phyloP scores from a whole-genome alignment of 2,888 invertebrate genomes.

The Parnassius orleans region DNA sequence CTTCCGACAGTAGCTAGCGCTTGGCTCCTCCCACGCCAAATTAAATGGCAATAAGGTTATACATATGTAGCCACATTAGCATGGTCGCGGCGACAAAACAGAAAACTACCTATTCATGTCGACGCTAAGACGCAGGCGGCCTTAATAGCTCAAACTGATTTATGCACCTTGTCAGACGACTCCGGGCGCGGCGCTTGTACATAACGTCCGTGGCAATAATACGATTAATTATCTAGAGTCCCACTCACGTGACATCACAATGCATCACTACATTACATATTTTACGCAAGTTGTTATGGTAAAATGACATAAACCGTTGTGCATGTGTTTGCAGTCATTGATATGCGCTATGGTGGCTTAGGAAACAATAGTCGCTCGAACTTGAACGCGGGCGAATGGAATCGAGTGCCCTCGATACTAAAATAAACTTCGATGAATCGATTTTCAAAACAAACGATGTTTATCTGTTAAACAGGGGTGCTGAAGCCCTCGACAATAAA shows the following conservation, averaged over 20 bases:
- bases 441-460: constrained; percentile 24
- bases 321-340: constrained; percentile 43
- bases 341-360: constrained; percentile 30
- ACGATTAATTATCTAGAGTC: constrained; percentile 7
- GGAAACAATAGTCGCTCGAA: constrained; percentile 44
- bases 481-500: constrained; percentile 25
- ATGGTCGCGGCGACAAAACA: constrained; percentile 15
- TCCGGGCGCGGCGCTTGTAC: constrained; percentile 6
- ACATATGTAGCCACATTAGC: constrained; percentile 34
- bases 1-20: constrained; percentile 60
- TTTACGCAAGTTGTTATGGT: constrained; percentile 25
- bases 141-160: constrained; percentile 58
- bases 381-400: constrained; percentile 4
- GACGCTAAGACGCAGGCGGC: constrained; percentile 40
- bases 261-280: constrained; percentile 4
- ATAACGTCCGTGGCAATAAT: constrained; percentile 1
- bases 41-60: constrained; percentile 54
- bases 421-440: constrained; percentile 8
- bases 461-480: constrained; percentile 44
- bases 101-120: constrained; percentile 30
- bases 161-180: constrained; percentile 44
- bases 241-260: constrained; percentile 5
- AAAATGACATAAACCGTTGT: constrained; percentile 48
- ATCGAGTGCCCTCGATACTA: constrained; percentile 10
- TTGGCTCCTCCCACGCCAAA: constrained; percentile 57